These are phyloP conservation scores for Mesitornis unicolor DNA, from an alignment of 2,113 vertebrate species.

Conservation along the genomic window DNA sequence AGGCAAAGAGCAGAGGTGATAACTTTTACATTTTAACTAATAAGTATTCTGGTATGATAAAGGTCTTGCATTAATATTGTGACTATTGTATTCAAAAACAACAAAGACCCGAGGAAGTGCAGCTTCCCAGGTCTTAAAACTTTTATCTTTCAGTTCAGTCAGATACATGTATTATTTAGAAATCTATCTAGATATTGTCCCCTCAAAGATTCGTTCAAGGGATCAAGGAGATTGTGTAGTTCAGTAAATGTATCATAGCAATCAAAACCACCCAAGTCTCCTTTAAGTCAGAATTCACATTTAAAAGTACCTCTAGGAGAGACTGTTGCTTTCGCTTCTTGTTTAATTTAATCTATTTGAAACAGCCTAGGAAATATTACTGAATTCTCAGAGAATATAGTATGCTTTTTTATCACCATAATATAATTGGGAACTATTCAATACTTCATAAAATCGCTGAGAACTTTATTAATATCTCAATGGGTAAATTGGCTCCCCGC, in stretches of 20 bases:
- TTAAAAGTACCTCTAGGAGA: neutral
- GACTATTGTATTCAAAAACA: neutral
- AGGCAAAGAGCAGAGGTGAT: neutral
- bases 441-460: slow-evolving; percentile 24
- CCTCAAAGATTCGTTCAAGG: neutral
- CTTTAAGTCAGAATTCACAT: slow-evolving; percentile 12
- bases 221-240: neutral
- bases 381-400: neutral
- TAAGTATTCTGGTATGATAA: neutral
- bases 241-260: neutral
- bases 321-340: neutral
- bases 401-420: neutral
- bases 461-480: slow-evolving; percentile 53
- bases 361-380: neutral
- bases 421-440: neutral
- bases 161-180: slow-evolving; percentile 17
- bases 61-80: neutral
- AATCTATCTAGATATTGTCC: neutral
- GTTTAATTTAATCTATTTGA: slow-evolving; percentile 43
- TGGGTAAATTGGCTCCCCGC: slow-evolving; percentile 40
- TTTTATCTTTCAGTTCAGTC: neutral
- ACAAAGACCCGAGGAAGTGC: neutral
- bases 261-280: slow-evolving; percentile 11
- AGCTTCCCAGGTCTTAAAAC: neutral
- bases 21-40: neutral